Percentiles rank a stretch among this genome's conserved stretches.
These are phyloP conservation scores for Ramazzottius varieornatus DNA, from an alignment of 2,888 invertebrate genomes.

Conservation along the genomic window DNA sequence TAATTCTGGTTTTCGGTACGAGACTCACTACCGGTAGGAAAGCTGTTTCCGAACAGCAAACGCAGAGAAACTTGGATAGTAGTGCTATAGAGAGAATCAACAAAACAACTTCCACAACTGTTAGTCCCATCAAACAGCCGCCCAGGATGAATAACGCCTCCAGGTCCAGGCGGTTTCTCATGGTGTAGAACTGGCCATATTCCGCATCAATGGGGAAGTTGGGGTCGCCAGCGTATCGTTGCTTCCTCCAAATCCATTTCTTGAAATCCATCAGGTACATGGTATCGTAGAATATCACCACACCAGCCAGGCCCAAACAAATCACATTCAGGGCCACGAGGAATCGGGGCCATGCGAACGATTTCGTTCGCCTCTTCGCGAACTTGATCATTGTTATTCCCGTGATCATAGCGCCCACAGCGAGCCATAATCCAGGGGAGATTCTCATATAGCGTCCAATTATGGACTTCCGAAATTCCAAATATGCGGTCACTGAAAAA, in stretches of 20 bases:
- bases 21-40: neutral
- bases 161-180: neutral
- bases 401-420: neutral
- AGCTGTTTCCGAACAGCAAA: neutral
- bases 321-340: neutral
- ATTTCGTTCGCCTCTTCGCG: neutral
- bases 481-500: neutral
- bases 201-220: neutral
- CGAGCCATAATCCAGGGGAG: neutral
- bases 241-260: neutral
- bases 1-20: neutral
- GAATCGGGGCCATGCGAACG: neutral
- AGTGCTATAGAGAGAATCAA: neutral
- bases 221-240: neutral
- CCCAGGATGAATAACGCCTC: neutral
- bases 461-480: neutral
- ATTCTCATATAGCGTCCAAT: neutral
- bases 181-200: neutral
- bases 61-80: neutral
- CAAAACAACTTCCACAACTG: neutral
- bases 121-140: neutral
- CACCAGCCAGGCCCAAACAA: neutral
- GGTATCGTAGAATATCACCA: neutral
- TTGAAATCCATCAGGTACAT: neutral
- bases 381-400: neutral